Evolutionary conservation across 2,888 invertebrate species (phyloP), one percentile per base, ranked within the genome.

Genomic region (Macrosiphum euphorbiae): DNA sequence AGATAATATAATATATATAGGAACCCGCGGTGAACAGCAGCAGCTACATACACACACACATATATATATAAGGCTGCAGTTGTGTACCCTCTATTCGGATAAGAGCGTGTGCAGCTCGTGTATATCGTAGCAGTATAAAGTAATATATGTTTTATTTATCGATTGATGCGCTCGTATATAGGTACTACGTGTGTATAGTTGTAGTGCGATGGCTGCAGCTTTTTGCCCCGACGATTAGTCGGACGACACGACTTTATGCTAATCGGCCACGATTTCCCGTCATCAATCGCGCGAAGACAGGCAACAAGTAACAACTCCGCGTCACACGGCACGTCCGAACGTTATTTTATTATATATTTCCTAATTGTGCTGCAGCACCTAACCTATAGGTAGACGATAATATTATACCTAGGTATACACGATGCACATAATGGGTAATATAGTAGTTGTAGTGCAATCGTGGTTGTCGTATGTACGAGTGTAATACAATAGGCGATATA

Each of bases 161-260:
- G 61, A 89, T 89, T n/a, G 89, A 89, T 52, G 89, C 4, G n/a
- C 44, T 16, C 44, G 35, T 1, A n/a, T 1, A n/a, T 50, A 26
- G 44, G 44, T 44, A 44, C 44, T n/a, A n/a, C n/a, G n/a, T n/a
- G 47, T 11, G 41, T 28, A 11, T 20, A 35, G 24, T 20, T 52
- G 26, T 55, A 58, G 41, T 55, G 55, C 41, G 58, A 58, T 88
- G n/a, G 50, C 50, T 20, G 87, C 87, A n/a, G 41, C 85, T 78
- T 35, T 78, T n/a, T 16, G 88, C 35, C 78, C 20, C 92, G 67
- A 61, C 92, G 61, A 87, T 91, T 91, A 91, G 90, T 55, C 90
- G 90, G 90, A 90, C 41, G 88, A 88, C 90, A 90, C 90, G 90
- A 90, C 78, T 91, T 91, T 84, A 52, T 84, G 52, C 35, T 52